These are phyloP conservation scores for Stenotaenia linearis DNA, from an alignment of 2,888 invertebrate species.

Conservation along the genomic window DNA sequence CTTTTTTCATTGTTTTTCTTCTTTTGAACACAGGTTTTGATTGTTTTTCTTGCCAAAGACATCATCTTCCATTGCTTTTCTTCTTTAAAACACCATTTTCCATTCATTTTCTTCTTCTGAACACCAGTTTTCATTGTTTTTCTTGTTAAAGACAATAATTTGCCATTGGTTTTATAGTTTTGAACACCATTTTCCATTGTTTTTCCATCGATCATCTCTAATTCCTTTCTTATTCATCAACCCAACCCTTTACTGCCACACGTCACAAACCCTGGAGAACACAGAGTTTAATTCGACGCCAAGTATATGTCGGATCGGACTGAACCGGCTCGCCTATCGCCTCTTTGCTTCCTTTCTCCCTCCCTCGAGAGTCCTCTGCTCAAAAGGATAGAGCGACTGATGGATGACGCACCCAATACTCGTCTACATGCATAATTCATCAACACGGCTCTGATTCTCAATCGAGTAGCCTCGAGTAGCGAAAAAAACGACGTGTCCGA, in stretches of 20 bases:
- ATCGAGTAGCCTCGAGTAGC: not conserved
- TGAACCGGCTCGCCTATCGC: not conserved
- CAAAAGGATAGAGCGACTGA: not conserved
- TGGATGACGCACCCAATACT: conserved; percentile 11
- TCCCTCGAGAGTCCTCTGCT: conserved; percentile 3
- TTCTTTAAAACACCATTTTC: no score
- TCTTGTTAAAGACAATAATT: no score
- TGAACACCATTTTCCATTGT: not conserved
- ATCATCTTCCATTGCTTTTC: no score
- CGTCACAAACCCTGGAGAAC: not conserved
- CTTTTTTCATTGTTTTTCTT: no score
- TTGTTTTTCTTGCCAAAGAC: no score
- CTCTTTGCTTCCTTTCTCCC: not conserved
- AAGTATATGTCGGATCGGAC: not conserved
- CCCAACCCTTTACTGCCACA: not conserved
- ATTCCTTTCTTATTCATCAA: not conserved
- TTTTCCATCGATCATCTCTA: not conserved
- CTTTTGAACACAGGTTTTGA: no score
- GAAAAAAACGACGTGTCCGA: not conserved
- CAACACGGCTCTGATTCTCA: not conserved
- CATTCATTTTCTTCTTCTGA: no score
- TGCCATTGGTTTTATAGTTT: no score
- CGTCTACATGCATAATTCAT: not conserved
- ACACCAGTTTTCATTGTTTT: no score
- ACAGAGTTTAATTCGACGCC: conserved; percentile 2